Base-by-base conservation (phyloP, 2,113 vertebrate genomes). In the Cochlearius cochlearius region DNA sequence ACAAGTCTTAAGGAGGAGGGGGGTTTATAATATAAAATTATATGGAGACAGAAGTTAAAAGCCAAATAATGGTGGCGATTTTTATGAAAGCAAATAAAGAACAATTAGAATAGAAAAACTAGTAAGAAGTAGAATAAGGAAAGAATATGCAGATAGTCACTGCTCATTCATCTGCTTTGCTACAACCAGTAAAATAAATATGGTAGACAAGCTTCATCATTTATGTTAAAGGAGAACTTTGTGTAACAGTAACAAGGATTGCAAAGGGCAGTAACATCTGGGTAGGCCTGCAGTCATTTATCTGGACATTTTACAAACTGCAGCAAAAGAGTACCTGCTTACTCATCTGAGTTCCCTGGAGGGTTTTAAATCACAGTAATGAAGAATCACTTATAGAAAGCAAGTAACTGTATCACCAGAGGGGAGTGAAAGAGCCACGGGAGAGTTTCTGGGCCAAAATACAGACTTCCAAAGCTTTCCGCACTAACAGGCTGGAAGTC, bases 351-450 rank as follows among this genome's bases (percentile, higher is more conserved):
- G 82, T 49, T 85, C 89, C 86, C 74, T 6, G 32, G 38, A 53
- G 87, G 82, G 80, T 72, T 95, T 85, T 92, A 92, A 92, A 97
- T 75, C 69, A 41, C 29, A 34, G 58, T 72, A 95, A 96, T 89
- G 91, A 78, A 95, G 77, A 75, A 91, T 73, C 86, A 78, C 93
- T 96, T 78, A 88, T 0, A 60, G 62, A 87, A 78, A 78, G 69
- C 58, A 78, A 85, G 39, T 88, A 95, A 86, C 83, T 84, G 14
- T 60, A 80, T 53, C 91, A 92, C 45, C 43, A 72, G 90, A 36
- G 43, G 11, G 34, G 58, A 83, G 75, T 41, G 17, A 88, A 92
- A 94, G 72, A 86, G 83, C 76, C 75, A 88, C 36, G 1, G 22
- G 86, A 89, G 90, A 92, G 32, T 38, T 89, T 41, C 76, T 7